Percentiles rank a stretch among this genome's conserved stretches.
Conservation (phyloP, 37 sponge, comb jelly and placozoan species). For the Mnemiopsis leidyi region DNA sequence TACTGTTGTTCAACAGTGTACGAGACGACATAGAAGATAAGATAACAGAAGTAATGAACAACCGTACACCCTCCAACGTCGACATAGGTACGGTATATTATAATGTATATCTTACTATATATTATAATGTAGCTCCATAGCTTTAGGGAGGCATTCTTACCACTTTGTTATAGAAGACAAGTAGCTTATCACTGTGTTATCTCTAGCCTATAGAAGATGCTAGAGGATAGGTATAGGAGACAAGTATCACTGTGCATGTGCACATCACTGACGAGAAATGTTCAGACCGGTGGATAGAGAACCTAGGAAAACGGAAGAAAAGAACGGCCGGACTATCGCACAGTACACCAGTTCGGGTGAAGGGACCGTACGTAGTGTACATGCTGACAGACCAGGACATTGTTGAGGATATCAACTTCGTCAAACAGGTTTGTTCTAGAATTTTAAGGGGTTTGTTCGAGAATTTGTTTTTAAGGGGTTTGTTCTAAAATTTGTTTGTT, state of each 20-base stretch:
- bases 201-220: too few species aligned
- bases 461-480: too few species aligned
- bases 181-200: too few species aligned
- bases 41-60: constrained; percentile 64
- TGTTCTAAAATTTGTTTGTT: too few species aligned
- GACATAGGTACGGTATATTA: constrained; percentile 49
- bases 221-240: too few species aligned
- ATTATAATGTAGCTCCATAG: too few species aligned
- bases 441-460: too few species aligned
- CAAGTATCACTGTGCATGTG: too few species aligned
- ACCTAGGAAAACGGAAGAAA: constrained; percentile 15
- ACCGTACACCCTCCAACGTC: constrained; percentile 23
- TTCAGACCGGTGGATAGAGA: constrained; percentile 54
- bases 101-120: too few species aligned
- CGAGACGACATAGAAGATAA: constrained; percentile 58
- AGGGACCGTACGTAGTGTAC: constrained; percentile 44
- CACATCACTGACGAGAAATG: too few species aligned
- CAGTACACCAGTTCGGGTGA: constrained; percentile 12
- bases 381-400: constrained; percentile 38
- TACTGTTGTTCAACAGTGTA: constrained; percentile 60
- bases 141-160: too few species aligned
- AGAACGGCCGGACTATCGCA: background rate
- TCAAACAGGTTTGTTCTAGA: constrained; percentile 29
- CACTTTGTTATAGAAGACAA: too few species aligned
- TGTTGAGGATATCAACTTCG: background rate